phyloP scores from a whole-genome alignment of 2,113 vertebrate species.

The Apeltes quadracus region DNA sequence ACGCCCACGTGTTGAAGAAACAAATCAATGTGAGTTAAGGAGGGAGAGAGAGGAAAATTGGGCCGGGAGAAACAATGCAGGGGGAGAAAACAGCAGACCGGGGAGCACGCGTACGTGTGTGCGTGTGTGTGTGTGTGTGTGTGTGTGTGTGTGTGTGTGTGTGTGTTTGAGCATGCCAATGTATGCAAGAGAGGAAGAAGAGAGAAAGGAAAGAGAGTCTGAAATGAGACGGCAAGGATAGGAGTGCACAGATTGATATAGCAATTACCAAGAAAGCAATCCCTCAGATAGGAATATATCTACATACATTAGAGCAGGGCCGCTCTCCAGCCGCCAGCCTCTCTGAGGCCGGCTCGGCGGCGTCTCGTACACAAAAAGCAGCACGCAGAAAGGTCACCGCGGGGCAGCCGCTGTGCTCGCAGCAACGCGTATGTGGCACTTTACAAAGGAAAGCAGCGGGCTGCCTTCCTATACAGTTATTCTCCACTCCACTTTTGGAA shows the following conservation, averaged over 20 bases:
- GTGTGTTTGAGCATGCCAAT: not conserved
- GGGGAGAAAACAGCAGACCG: not conserved
- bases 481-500: conserved; percentile 24
- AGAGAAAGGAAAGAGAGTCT: conserved; percentile 40
- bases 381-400: conserved; percentile 49
- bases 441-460: not conserved
- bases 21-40: conserved; percentile 43
- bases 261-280: conserved; percentile 79
- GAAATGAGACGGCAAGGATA: conserved; percentile 69
- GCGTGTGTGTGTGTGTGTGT: not conserved
- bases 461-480: not conserved
- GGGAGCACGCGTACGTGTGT: too few species aligned
- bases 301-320: conserved; percentile 77
- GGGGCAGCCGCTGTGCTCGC: conserved; percentile 40
- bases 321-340: conserved; percentile 56
- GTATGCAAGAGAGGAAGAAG: conserved; percentile 2
- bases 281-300: conserved; percentile 80
- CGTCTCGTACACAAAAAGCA: conserved; percentile 51
- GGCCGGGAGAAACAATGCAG: conserved; percentile 15
- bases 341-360: conserved; percentile 46
- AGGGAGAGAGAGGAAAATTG: conserved; percentile 36
- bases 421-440: conserved; percentile 24
- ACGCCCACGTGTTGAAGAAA: conserved; percentile 40
- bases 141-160: too few species aligned
- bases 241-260: conserved; percentile 78